Evolutionary conservation across 2,888 invertebrate genomes (phyloP).

Genomic region (Augiades crinisus): DNA sequence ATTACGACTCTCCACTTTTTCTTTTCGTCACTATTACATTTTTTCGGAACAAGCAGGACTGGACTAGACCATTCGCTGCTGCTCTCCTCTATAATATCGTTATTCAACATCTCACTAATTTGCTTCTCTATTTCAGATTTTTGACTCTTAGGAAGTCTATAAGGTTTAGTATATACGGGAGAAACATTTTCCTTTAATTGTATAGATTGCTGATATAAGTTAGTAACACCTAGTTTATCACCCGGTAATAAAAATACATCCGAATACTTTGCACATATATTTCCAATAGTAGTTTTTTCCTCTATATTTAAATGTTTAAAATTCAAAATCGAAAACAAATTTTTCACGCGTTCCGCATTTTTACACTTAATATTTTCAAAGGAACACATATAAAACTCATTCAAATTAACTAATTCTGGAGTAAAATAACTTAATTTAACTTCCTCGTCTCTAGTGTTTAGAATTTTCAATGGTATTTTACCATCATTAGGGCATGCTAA

Average conservation of each 20-base stretch:
- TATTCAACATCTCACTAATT: not conserved
- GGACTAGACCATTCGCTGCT: not conserved
- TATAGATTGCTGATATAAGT: constrained; percentile 14
- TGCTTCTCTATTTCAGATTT: not conserved
- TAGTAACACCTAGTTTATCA: constrained; percentile 20
- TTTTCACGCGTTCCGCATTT: not conserved
- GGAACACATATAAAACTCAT: too few relatives aligned
- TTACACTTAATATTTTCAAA: too few relatives aligned
- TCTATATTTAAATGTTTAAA: constrained; percentile 6
- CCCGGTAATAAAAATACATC: constrained; percentile 25
- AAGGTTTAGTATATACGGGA: not conserved
- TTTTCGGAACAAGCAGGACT: not conserved
- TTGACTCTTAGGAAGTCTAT: not conserved
- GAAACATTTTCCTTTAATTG: not conserved
- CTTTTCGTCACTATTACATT: not conserved
- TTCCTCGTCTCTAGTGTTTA: too few relatives aligned
- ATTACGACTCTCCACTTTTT: not conserved
- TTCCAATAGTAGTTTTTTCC: constrained; percentile 14
- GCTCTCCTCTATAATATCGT: not conserved
- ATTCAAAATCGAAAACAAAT: not conserved
- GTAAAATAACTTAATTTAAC: too few relatives aligned
- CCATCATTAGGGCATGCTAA: too few relatives aligned
- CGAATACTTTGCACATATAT: constrained; percentile 23
- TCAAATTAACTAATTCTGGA: too few relatives aligned
- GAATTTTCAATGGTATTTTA: too few relatives aligned